phyloP scores from a whole-genome alignment of 2,888 invertebrate species.

The Nemapogon koenigi region DNA sequence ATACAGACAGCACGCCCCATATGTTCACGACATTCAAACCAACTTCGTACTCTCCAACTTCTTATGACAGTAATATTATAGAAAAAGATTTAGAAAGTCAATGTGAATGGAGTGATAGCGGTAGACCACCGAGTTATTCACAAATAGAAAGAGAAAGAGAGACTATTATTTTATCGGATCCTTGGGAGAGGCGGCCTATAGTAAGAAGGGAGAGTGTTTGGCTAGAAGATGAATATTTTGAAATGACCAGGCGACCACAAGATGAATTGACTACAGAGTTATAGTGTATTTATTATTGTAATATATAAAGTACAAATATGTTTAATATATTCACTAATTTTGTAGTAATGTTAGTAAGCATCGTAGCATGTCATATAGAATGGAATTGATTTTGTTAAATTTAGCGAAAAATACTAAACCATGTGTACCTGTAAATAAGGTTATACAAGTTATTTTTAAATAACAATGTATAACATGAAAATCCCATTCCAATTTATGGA shows the following conservation, averaged over 20 bases:
- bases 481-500: no score
- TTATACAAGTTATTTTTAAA: no score
- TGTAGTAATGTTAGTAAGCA: no score
- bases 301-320: no score
- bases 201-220: conserved; percentile 67
- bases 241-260: conserved; percentile 84
- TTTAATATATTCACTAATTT: no score
- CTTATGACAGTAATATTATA: conserved; percentile 47
- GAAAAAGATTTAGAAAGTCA: conserved; percentile 51
- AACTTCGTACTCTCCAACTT: conserved; percentile 56
- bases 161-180: conserved; percentile 47
- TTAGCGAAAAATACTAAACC: no score
- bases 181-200: conserved; percentile 56
- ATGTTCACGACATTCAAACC: conserved; percentile 61
- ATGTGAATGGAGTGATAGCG: conserved; percentile 62
- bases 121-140: conserved; percentile 47
- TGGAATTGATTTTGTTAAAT: no score
- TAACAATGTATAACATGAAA: no score
- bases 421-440: no score
- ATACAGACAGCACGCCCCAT: conserved; percentile 43
- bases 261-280: conserved; percentile 89
- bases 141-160: conserved; percentile 49
- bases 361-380: no score
- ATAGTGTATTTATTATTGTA: no score
- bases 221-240: conserved; percentile 82